Base-by-base conservation (phyloP, 2,797 vertebrate species). In the Centroberyx gerrardi region DNA sequence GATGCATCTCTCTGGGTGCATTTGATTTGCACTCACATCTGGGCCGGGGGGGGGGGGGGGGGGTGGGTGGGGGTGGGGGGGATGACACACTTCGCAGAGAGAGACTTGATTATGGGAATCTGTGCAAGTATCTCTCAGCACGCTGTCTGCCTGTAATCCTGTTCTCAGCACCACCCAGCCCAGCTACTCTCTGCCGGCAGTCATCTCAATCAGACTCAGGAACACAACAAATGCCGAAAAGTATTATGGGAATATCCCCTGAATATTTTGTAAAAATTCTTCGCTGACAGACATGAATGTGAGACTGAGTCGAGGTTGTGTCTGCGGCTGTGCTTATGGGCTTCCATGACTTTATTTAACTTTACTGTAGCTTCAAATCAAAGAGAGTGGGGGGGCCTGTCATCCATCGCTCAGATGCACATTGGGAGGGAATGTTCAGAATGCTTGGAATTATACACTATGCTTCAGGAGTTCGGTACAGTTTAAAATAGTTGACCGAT, bases 51-150 rank as follows among this genome's bases (percentile, higher is more conserved):
- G n/a, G 5, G 28, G 63, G 5, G 28, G 63, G 5, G 28, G 63
- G 5, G 28, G 63, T n/a, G n/a, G n/a, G n/a, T n/a, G n/a, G n/a
- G n/a, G n/a, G n/a, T n/a, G 56, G 58, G 27, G n/a, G 5, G 28
- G 63, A 74, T 72, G 80, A 72, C 62, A 83, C 62, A 74, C 48
- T 81, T 81, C 68, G 78, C 59, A 51, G 44, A 62, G 17, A 54
- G 71, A 22, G 22, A 22, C 22, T 29, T 63, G 54, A 86, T 88
- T 82, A 83, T 74, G 76, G 48, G 64, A 79, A 81, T 87, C 64
- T 64, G 78, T 53, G 71, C 67, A 84, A 76, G 67, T 62, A 62
- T 91, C 88, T 74, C 74, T 93, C 88, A 87, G 77, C 87, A 75
- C 86, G 68, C 58, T 66, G 80, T 80, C 80, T 74, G 66, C 46